Conservation (phyloP, 2,113 vertebrate genomes). For the Lichenostomus cassidix region DNA sequence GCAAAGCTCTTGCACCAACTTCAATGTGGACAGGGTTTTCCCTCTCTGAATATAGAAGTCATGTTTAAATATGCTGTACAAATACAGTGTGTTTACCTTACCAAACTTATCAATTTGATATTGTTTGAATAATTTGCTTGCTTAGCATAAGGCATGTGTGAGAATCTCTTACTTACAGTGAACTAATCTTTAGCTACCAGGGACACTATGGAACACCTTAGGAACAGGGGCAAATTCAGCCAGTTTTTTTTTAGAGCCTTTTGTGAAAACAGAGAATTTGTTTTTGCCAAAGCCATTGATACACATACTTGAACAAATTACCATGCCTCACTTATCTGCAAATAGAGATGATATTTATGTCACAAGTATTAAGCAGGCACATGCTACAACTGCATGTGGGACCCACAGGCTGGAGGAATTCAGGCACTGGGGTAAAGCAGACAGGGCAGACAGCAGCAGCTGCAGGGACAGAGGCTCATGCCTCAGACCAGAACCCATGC, state of each 20-base stretch:
- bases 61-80: background rate
- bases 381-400: background rate
- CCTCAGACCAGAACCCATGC: background rate
- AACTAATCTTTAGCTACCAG: background rate
- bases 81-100: background rate
- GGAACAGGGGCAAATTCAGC: background rate
- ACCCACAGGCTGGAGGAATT: background rate
- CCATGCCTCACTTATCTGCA: background rate
- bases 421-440: background rate
- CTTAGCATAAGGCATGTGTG: background rate
- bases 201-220: background rate
- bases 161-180: background rate
- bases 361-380: background rate
- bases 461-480: background rate
- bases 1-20: background rate
- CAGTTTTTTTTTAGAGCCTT: background rate
- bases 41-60: background rate
- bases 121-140: background rate
- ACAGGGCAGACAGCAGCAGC: conserved; percentile 15
- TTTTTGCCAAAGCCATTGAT: background rate
- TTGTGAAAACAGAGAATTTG: background rate
- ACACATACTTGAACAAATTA: conserved; percentile 1
- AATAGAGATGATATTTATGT: conserved; percentile 10
- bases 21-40: background rate
- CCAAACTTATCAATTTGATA: background rate